Evolutionary conservation across 2,797 vertebrate genomes (phyloP).

Genomic region (Xerus rutilus): DNA sequence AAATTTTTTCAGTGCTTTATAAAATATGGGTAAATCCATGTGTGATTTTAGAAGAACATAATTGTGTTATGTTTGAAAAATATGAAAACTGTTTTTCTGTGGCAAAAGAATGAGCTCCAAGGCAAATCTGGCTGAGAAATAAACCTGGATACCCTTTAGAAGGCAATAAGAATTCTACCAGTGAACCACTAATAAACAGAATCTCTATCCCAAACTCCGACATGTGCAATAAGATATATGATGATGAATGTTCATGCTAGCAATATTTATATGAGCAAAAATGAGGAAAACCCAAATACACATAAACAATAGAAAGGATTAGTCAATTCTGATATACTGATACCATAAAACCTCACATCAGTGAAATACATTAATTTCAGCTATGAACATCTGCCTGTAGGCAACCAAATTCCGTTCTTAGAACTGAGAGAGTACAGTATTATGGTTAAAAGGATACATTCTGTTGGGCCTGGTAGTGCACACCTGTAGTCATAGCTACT

Average conservation of each 20-base stretch:
- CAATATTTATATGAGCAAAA: constrained; percentile 35
- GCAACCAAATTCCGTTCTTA: not conserved
- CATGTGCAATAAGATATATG: not conserved
- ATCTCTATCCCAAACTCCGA: not conserved
- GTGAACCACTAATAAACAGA: not conserved
- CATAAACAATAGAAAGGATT: not conserved
- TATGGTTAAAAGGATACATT: not conserved
- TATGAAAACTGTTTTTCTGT: not conserved
- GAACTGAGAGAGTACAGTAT: not conserved
- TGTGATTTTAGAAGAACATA: not conserved
- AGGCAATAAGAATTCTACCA: not conserved
- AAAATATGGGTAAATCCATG: not conserved
- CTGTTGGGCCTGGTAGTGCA: no score
- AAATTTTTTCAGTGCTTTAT: not conserved
- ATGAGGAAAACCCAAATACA: not conserved
- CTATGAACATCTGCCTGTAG: not conserved
- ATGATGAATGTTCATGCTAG: not conserved
- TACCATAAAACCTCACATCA: not conserved
- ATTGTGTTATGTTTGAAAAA: not conserved
- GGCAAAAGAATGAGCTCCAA: constrained; percentile 12
- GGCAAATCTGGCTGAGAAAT: not conserved
- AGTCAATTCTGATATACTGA: not conserved
- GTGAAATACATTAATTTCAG: not conserved
- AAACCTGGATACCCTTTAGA: not conserved
- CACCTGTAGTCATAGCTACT: no score